Evolutionary conservation across 2,888 invertebrate genomes (phyloP).

Genomic region (Hedya salicella): DNA sequence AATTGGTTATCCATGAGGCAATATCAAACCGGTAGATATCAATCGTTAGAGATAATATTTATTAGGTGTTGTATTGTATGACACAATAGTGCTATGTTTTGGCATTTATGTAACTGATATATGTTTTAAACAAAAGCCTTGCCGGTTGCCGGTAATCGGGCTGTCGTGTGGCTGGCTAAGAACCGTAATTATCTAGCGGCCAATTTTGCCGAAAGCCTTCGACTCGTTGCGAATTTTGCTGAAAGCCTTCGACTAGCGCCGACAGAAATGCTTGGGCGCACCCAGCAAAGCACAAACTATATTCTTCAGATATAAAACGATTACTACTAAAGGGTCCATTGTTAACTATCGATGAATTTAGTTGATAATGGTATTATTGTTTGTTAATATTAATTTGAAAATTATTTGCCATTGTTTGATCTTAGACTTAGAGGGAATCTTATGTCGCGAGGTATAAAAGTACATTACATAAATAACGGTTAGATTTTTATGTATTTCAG

Average conservation of each 20-base stretch:
- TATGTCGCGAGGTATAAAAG: no score
- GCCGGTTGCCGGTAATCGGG: slow-evolving; percentile 10
- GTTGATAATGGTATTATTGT: neutral
- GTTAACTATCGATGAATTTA: slow-evolving; percentile 7
- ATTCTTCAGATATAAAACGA: slow-evolving; percentile 19
- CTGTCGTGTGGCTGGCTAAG: slow-evolving; percentile 15
- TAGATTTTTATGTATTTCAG: no score
- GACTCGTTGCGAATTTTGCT: neutral
- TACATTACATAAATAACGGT: no score
- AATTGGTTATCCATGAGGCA: slow-evolving; percentile 24
- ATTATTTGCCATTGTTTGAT: neutral
- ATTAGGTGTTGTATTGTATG: slow-evolving; percentile 26
- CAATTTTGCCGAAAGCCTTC: slow-evolving; percentile 1
- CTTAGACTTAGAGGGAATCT: no score
- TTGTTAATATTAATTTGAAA: slow-evolving; percentile 4
- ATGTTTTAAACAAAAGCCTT: slow-evolving; percentile 33
- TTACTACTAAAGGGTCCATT: slow-evolving; percentile 7
- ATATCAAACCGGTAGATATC: slow-evolving; percentile 13
- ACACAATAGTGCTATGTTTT: slow-evolving; percentile 19
- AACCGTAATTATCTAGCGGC: slow-evolving; percentile 23
- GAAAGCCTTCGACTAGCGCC: neutral
- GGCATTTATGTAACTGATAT: slow-evolving; percentile 24
- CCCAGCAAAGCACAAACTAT: slow-evolving; percentile 19
- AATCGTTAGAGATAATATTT: slow-evolving; percentile 24
- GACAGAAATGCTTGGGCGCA: slow-evolving; percentile 24